Base-by-base conservation (phyloP, 1,140 invertebrate genomes). In the Cyclina sinensis region DNA sequence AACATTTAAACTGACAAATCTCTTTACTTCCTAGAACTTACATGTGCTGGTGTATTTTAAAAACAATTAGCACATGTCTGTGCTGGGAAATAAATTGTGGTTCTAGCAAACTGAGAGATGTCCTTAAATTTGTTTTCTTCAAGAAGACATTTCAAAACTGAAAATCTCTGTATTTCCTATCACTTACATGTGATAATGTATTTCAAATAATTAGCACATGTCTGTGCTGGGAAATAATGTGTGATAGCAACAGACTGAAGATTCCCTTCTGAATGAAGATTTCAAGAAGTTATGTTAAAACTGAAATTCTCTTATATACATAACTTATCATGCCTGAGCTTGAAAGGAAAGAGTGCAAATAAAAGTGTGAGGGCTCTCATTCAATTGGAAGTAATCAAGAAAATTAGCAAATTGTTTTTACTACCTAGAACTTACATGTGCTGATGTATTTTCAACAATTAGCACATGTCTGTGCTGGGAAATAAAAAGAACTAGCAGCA, bases 391-490 rank as follows among this genome's bases (percentile, higher is more conserved):
- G n/a, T n/a, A n/a, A n/a, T n/a, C n/a, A n/a, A n/a, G n/a, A n/a
- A n/a, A n/a, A n/a, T n/a, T n/a, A n/a, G n/a, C n/a, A n/a, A n/a
- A n/a, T n/a, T n/a, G 2, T 43, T 12, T 37, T 16, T 74, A 43
- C 43, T 43, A 11, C 37, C 70, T 46, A 48, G 43, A 39, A 74
- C 70, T 39, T 74, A 32, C 16, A 18, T 39, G 70, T 4, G 70
- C 70, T 74, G 37, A 74, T 74, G 4, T 39, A 21, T 12, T 32
- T 32, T 14, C 12, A 12, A 24, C 24, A 18, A 51, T 78, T 51
- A 78, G 74, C 74, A 78, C 74, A 78, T 78, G 74, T 39, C 74
- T 78, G 46, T 78, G 74, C 43, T 54, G 51, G 46, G 74, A 78
- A 30, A 78, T 78, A 78, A 51, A 18, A 39, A 14, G 12, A 14